phyloP scores from a whole-genome alignment of 1,140 invertebrate genomes.

The Aphidius gifuensis region DNA sequence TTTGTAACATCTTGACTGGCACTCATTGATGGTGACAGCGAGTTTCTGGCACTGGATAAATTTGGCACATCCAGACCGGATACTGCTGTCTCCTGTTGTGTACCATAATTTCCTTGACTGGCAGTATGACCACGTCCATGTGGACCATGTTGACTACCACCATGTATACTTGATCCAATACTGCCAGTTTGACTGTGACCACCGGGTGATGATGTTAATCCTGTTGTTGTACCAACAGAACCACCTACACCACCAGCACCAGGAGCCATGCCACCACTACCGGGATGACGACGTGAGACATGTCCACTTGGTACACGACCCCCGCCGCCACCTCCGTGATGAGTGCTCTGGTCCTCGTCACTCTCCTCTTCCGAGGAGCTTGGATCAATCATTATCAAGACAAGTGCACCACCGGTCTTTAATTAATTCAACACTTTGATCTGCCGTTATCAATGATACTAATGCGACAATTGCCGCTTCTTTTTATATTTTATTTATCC shows the following conservation, averaged over 20 bases:
- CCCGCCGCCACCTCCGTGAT: slow-evolving; percentile 44
- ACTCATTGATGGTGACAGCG: slow-evolving; percentile 63
- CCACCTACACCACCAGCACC: slow-evolving; percentile 33
- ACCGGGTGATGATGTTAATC: slow-evolving; percentile 48
- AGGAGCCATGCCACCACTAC: slow-evolving; percentile 34
- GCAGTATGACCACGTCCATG: slow-evolving; percentile 48
- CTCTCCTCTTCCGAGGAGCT: slow-evolving; percentile 86
- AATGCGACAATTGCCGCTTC: slow-evolving; percentile 17
- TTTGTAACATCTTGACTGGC: slow-evolving; percentile 64
- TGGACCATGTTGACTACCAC: slow-evolving; percentile 43
- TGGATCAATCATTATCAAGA: slow-evolving; percentile 75
- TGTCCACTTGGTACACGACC: slow-evolving; percentile 38
- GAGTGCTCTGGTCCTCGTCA: slow-evolving; percentile 74
- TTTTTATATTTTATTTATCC: slow-evolving; percentile 16
- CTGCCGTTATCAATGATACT: slow-evolving; percentile 17
- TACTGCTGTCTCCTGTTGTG: slow-evolving; percentile 36
- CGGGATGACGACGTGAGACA: slow-evolving; percentile 45
- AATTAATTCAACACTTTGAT: slow-evolving; percentile 12
- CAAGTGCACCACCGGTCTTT: slow-evolving; percentile 22
- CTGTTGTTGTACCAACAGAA: slow-evolving; percentile 27
- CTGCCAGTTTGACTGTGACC: slow-evolving; percentile 53
- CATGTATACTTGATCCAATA: slow-evolving; percentile 36
- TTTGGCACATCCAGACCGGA: slow-evolving; percentile 54
- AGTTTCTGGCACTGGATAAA: slow-evolving; percentile 59
- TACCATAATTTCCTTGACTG: slow-evolving; percentile 46